phyloP scores from a whole-genome alignment of 2,797 vertebrate species.

The Alca torda region DNA sequence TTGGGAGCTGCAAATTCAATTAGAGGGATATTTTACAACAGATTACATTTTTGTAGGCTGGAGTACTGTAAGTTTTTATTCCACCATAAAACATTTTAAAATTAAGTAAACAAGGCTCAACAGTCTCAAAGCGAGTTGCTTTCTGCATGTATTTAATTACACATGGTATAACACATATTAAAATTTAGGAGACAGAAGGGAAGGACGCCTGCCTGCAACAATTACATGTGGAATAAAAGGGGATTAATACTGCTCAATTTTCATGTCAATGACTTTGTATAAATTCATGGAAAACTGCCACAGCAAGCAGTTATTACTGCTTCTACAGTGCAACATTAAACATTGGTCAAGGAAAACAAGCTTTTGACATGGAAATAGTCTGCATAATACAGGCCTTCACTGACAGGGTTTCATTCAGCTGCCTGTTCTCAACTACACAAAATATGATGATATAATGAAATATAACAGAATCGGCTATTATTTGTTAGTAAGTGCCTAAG shows the following conservation, averaged over 20 bases:
- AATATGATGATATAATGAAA: not conserved
- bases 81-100: conserved; percentile 15
- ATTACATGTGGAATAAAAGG: conserved; percentile 1
- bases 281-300: conserved; percentile 13
- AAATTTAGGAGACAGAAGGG: conserved; percentile 30
- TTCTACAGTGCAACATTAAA: not conserved
- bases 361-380: not conserved
- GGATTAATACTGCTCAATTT: conserved; percentile 24
- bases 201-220: not conserved
- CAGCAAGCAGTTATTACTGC: not conserved
- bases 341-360: conserved; percentile 8
- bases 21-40: not conserved
- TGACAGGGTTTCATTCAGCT: not conserved
- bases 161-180: not conserved
- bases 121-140: not conserved
- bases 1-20: not conserved
- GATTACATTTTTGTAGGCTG: not conserved
- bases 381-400: not conserved
- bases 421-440: not conserved
- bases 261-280: not conserved
- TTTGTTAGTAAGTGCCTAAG: not conserved
- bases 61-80: conserved; percentile 41
- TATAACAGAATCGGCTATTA: not conserved
- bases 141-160: conserved; percentile 24
- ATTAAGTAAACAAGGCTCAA: conserved; percentile 6